These are phyloP conservation scores for Phyllotis vaccarum DNA, from an alignment of 2,797 vertebrate species.

Conservation along the genomic window DNA sequence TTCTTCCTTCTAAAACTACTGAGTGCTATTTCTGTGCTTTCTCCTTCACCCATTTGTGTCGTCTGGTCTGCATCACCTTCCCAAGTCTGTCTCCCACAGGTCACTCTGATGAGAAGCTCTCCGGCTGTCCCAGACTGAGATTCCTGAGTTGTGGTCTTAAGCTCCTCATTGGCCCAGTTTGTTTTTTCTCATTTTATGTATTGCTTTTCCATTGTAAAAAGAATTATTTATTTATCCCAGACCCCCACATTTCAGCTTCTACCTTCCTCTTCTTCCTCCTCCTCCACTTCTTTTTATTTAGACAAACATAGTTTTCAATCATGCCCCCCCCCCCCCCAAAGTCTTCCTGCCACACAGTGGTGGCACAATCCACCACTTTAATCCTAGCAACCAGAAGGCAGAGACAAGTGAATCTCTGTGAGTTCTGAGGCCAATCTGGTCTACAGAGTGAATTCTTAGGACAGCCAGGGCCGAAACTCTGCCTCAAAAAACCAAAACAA, in stretches of 20 bases:
- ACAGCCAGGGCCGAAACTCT: neutral
- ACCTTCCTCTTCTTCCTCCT: no score
- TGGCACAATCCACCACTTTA: neutral
- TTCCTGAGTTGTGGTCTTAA: neutral
- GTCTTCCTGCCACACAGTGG: neutral
- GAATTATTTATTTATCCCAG: neutral
- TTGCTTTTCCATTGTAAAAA: neutral
- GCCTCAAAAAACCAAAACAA: neutral
- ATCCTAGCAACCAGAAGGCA: neutral
- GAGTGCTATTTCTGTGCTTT: neutral
- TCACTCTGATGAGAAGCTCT: neutral
- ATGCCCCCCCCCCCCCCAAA: neutral
- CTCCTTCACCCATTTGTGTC: neutral
- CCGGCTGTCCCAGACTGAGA: neutral
- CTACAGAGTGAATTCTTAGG: neutral
- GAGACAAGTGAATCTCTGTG: neutral
- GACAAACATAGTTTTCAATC: neutral
- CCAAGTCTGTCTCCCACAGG: neutral
- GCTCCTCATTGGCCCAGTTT: neutral
- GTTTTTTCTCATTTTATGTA: neutral
- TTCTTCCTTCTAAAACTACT: slow-evolving; percentile 13
- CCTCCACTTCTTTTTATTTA: neutral
- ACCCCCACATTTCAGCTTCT: neutral
- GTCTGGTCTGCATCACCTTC: neutral
- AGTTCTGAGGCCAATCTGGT: neutral